Percentiles rank a stretch among this genome's conserved stretches.
phyloP scores from a whole-genome alignment of 2,888 invertebrate species.

The Mythimna ferrago region DNA sequence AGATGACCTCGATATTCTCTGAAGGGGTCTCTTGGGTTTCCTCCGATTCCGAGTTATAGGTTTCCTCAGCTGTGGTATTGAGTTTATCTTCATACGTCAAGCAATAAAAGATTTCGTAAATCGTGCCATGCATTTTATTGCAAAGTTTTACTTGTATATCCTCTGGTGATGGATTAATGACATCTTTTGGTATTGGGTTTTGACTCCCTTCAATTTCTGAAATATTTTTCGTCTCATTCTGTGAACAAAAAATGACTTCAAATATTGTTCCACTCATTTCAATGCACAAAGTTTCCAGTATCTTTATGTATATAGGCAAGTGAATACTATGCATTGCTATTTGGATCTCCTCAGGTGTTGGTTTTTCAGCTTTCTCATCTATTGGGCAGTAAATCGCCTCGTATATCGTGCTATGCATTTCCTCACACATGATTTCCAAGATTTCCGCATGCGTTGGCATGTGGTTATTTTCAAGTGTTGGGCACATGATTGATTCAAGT shows the following conservation, averaged over 20 bases:
- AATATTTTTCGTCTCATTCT: neutral
- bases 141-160: constrained; percentile 4
- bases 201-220: too few relatives aligned
- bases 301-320: constrained; percentile 10
- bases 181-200: neutral
- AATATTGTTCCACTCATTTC: constrained; percentile 4
- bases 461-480: neutral
- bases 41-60: too few relatives aligned
- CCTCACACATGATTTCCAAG: constrained; percentile 10
- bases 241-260: neutral
- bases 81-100: neutral
- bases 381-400: constrained; percentile 17
- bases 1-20: too few relatives aligned
- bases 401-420: constrained; percentile 19
- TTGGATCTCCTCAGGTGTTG: neutral
- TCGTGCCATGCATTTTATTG: neutral
- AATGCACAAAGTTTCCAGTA: constrained; percentile 3
- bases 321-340: neutral
- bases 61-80: neutral
- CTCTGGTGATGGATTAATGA: neutral
- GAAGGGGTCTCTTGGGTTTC: too few relatives aligned
- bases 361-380: neutral
- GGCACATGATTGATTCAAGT: constrained; percentile 24
- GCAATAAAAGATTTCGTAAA: constrained; percentile 12
- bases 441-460: neutral